Evolutionary conservation across 2,113 vertebrate genomes (phyloP).

Genomic region (Ifrita kowaldi): DNA sequence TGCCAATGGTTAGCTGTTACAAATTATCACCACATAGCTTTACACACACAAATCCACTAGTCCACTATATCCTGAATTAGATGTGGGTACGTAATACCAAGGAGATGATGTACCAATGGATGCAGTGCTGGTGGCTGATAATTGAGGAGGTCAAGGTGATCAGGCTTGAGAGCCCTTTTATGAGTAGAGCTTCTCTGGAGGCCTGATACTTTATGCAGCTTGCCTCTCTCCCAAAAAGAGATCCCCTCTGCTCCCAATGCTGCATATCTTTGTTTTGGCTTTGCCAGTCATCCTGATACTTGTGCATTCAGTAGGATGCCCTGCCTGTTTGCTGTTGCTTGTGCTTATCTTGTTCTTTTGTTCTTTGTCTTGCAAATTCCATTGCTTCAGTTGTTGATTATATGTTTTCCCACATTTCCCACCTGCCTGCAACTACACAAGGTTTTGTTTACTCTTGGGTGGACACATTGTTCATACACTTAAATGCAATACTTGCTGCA

Average conservation of each 20-base stretch:
- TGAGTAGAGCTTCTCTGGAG: neutral
- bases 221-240: neutral
- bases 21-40: neutral
- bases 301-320: neutral
- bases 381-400: neutral
- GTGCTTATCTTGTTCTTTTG: neutral
- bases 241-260: neutral
- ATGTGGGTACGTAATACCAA: neutral
- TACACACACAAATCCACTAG: neutral
- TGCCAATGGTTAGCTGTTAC: neutral
- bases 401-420: neutral
- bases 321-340: neutral
- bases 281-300: neutral
- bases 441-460: neutral
- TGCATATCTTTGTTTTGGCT: neutral
- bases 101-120: neutral
- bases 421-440: neutral
- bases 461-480: neutral
- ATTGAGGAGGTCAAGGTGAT: neutral
- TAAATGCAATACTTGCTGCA: neutral
- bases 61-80: neutral
- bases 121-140: neutral
- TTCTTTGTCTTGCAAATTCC: neutral
- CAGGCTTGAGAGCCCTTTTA: neutral
- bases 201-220: neutral